Evolutionary conservation across 2,888 invertebrate genomes (phyloP), one percentile per base, ranked within the genome.

Genomic region (Fragum sueziense): DNA sequence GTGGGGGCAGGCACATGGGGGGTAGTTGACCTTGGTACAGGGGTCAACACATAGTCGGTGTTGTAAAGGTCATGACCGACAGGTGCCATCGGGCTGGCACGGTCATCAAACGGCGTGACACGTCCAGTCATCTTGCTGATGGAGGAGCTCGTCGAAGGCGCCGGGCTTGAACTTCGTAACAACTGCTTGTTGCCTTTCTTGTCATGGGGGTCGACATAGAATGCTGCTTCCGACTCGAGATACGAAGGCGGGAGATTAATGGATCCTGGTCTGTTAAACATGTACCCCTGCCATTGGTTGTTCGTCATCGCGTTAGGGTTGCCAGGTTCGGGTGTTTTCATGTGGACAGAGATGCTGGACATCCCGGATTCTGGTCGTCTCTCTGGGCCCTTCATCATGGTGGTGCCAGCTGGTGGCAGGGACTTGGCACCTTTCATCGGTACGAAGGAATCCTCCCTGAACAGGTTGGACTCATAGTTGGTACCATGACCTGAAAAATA

Each of bases 1-100:
- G 54, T 33, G 9, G 70, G 70, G 17, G 70, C 70, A 0, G 70
- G 70, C 22, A 70, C 54, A 31, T 70, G 54, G 20, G 70, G 70
- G n/a, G 70, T 70, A 11, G 70, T 70, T 51, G 70, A 54, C 14
- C 54, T 54, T 11, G 70, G 70, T 20, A 54, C 29, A 22, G 73
- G 70, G 70, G 31, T 70, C 29, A 41, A 57, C 7, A 65, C 65
- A 22, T 74, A 79, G n/a, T 67, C 78, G 11, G 47, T 59, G 65
- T 67, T 71, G 72, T 72, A 61, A 11, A 72, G 54, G 54, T 69
- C 72, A 37, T 73, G 51, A 22, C 65, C 70, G 2, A 79, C 79
- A 27, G 79, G 79, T 3, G 79, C 70, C 20, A 79, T 54, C 4
- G 79, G 74, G 41, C 74, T 79, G 14, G 70, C 74, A 14, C 67